A percentile compares a stretch with the other conserved stretches of the same genome.
phyloP scores from a whole-genome alignment of 1,140 invertebrate species.

The Brachionus asplanchnoidis region DNA sequence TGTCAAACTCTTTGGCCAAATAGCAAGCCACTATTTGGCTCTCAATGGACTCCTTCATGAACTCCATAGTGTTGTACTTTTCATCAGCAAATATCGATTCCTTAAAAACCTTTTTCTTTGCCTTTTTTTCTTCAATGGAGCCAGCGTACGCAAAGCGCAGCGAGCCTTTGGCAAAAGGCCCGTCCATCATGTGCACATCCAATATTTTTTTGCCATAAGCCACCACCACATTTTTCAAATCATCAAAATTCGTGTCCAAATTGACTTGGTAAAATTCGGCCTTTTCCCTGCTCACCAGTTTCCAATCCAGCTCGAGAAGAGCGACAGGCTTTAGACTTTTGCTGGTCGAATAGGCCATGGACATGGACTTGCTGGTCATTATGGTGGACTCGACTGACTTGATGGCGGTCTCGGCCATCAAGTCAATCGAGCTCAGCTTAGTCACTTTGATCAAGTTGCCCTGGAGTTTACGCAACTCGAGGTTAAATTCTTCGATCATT shows the following conservation, averaged over 20 bases:
- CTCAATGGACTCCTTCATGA: background rate
- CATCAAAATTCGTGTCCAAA: background rate
- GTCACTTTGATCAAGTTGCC: background rate
- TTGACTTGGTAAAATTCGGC: background rate
- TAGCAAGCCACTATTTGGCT: background rate
- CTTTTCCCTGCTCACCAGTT: background rate
- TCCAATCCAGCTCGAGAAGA: background rate
- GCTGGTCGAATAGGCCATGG: background rate
- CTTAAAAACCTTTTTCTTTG: background rate
- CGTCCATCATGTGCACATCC: background rate
- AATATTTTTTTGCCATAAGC: background rate
- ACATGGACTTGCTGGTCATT: background rate
- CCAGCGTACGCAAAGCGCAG: background rate
- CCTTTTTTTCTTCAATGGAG: background rate
- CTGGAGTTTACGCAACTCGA: background rate
- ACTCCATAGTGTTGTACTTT: background rate
- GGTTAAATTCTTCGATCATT: slow-evolving; percentile 26
- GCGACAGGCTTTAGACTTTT: background rate
- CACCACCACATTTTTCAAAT: background rate
- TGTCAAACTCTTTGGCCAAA: slow-evolving; percentile 23
- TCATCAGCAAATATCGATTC: background rate
- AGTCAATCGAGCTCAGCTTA: background rate
- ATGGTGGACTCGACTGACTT: background rate
- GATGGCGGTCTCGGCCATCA: background rate
- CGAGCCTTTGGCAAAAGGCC: slow-evolving; percentile 15